Evolutionary conservation across 2,113 vertebrate species (phyloP), one percentile per base, ranked within the genome.

Genomic region (Crocuta crocuta): DNA sequence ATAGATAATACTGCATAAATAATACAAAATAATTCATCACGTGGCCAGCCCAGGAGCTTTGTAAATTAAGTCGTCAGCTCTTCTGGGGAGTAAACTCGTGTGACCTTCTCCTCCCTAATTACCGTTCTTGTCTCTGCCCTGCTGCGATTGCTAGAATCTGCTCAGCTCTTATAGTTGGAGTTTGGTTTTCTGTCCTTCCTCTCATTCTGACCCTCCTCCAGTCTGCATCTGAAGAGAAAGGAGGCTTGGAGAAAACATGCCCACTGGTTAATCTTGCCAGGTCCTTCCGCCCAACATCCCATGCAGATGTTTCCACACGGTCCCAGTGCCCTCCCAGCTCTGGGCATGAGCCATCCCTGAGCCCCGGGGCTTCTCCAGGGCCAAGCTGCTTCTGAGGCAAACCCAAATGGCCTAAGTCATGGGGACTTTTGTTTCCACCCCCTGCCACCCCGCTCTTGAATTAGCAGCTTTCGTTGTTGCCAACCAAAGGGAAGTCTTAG

Each of bases 51-150:
- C 63, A 78, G 61, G 63, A 71, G 71, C 89, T 89, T 68, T 74
- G 63, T 53, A 93, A 93, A 93, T 91, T 85, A 86, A 89, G 74
- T 79, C 35, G 50, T 86, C 84, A 89, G 81, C 86, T 91, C 93
- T 84, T 84, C 33, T 26, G 65, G 96, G 87, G 95, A 88, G 84
- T 95, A 73, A 88, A 71, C 19, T 58, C 19, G 0, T 11, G 73
- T 92, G 92, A 83, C 74, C 66, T 95, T 61, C 33, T 13, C 12
- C 21, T 79, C 6, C 61, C 73, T 80, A 66, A 55, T 89, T 71
- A 63, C 26, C 55, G 65, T 35, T 73, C 63, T 48, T 78, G 66
- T 76, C 65, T 73, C 31, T 3, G 33, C 71, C 78, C 39, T 0
- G 16, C 35, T 85, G 79, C 26, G 87, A 95, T 96, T 7, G 70